Base-by-base conservation (phyloP, 2,797 vertebrate genomes). In the Phoebastria nigripes region DNA sequence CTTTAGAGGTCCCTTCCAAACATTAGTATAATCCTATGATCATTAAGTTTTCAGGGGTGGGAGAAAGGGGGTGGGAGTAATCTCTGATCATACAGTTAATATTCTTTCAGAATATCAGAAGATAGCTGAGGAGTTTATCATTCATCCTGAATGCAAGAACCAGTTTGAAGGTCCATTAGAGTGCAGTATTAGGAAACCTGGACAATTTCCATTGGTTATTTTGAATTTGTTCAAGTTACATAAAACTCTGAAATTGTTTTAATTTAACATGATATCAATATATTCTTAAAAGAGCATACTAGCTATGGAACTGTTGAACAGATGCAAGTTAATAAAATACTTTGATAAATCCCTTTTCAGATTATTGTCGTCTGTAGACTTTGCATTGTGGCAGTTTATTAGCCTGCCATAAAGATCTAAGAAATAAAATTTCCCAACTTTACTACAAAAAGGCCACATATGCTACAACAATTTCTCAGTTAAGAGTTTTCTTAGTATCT, bases 301-400 rank as follows among this genome's bases (percentile, higher is more conserved):
- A 84, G 17, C 18, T 87, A 70, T 62, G 12, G 10, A 26, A 55
- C 8, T 78, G 19, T 24, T 80, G 67, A 89, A 42, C 41, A 97
- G 71, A 91, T 74, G 49, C 11, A 88, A 66, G 28, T 72, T 77
- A 87, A 91, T 82, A 93, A 97, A 96, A 84, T 69, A 66, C 13
- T 74, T 37, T 22, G 35, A 92, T 18, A 49, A 83, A 89, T 85
- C 31, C 13, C 7, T 86, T 83, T 61, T 52, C 59, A 77, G 76
- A 76, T 8, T 81, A 61, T 20, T 84, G 22, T 49, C 67, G 9
- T 72, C 41, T 46, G 20, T 58, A 90, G 70, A 46, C 25, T 80
- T 87, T 78, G 28, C 29, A 76, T 72, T 42, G 51, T 1, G 2
- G 3, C 19, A 58, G 33, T 93, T 95, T 95, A 94, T 94, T 66